Evolutionary conservation across 2,888 invertebrate species (phyloP), one percentile per base, ranked within the genome.

Genomic region (Cataglyphis livida): DNA sequence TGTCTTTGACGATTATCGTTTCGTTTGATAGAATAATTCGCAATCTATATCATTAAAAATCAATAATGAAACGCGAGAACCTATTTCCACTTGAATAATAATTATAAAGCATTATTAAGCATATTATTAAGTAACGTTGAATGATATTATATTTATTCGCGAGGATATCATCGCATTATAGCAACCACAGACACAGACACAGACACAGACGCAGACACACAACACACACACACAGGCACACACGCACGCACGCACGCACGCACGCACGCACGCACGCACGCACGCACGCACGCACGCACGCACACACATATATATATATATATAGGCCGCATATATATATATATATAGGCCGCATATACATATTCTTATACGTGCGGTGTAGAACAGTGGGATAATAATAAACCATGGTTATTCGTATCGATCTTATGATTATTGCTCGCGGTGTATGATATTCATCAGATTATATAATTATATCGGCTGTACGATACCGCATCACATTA

Each of bases 381-480:
- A 70, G 18, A 54, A 78, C 32, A 28, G 70, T 41, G 41, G 41
- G 70, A 48, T 70, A 70, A 79, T 70, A 59, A 79, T 79, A 79
- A 78, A 79, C 44, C 71, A 15, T 71, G 18, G 59, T 78, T 79
- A 59, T 68, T 41, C 41, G 32, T 28, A 51, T 59, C 41, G 78
- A 78, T 70, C 78, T 78, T 59, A 70, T 32, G 57, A 70, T 41
- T 70, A 65, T 65, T 64, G 65, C 65, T 38, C 66, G 75, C 48
- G 48, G 51, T 21, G 25, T 57, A 18, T n/a, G n/a, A 68, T 44
- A 78, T 59, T 59, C 59, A 59, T 78, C 70, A 57, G 70, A 78
- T 78, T 70, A 44, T 78, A 70, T 41, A 78, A 78, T 78, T 78
- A 78, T 41, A 57, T 78, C 57, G 32, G 76, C 25, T 51, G 18